Evolutionary conservation across 2,113 vertebrate genomes (phyloP).

Genomic region (Oenanthe melanoleuca): DNA sequence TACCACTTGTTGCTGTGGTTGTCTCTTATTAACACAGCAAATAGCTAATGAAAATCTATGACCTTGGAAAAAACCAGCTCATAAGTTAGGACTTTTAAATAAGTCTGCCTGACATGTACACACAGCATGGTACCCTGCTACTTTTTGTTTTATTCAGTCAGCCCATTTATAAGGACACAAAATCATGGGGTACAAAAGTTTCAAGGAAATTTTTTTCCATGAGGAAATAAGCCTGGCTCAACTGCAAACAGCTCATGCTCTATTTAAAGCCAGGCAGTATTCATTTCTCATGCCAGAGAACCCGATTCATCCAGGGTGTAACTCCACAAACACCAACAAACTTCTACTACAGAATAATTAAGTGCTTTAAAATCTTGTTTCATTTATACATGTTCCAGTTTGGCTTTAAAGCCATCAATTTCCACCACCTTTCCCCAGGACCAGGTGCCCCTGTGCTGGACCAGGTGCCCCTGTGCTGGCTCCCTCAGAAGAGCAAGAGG

Average conservation of each 20-base stretch:
- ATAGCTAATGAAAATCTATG: slow-evolving; percentile 69
- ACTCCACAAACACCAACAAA: background rate
- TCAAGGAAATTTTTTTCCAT: slow-evolving; percentile 28
- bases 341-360: slow-evolving; percentile 9
- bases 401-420: background rate
- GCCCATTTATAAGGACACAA: slow-evolving; percentile 60
- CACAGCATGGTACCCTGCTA: slow-evolving; percentile 1
- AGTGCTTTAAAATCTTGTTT: background rate
- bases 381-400: background rate
- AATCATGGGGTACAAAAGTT: slow-evolving; percentile 12
- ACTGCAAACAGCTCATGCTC: slow-evolving; percentile 41
- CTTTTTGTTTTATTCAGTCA: slow-evolving; percentile 53
- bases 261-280: slow-evolving; percentile 38
- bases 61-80: slow-evolving; percentile 61
- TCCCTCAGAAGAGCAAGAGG: background rate
- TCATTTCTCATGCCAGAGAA: slow-evolving; percentile 14
- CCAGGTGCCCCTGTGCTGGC: background rate
- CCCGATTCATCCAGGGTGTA: background rate
- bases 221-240: slow-evolving; percentile 52
- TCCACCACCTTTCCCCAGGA: background rate
- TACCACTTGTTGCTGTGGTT: slow-evolving; percentile 63
- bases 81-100: slow-evolving; percentile 63
- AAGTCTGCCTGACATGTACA: slow-evolving; percentile 28
- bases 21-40: slow-evolving; percentile 64
- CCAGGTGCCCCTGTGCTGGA: background rate